Percentiles rank a stretch among this genome's conserved stretches.
Conservation (phyloP, 37 sponge, comb jelly and placozoan genomes). For the Chondrosia reniformis region DNA sequence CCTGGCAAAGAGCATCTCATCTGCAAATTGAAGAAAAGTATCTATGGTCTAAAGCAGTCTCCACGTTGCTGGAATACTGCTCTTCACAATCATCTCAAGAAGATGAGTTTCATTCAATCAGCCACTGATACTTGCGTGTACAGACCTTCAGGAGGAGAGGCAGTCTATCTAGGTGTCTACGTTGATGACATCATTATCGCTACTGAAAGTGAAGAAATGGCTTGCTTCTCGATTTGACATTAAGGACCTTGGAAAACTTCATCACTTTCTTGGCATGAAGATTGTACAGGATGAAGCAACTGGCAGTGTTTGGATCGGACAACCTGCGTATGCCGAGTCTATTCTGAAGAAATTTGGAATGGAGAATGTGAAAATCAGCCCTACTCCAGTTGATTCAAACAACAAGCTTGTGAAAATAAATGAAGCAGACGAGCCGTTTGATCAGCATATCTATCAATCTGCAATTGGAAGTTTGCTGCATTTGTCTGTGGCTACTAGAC, state of each 20-base stretch:
- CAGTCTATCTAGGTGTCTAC: slow-evolving; percentile 43
- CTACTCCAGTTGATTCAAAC: slow-evolving; percentile 42
- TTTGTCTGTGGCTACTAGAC: slow-evolving; percentile 33
- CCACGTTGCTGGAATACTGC: slow-evolving; percentile 57
- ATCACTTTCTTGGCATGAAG: slow-evolving; percentile 47
- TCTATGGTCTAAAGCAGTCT: slow-evolving; percentile 68
- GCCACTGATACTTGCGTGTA: slow-evolving; percentile 63
- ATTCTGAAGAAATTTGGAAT: slow-evolving; percentile 45
- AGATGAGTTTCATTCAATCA: slow-evolving; percentile 41
- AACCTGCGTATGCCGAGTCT: slow-evolving; percentile 43
- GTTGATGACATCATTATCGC: slow-evolving; percentile 50
- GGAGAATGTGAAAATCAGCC: slow-evolving; percentile 24
- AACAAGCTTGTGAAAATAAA: slow-evolving; percentile 25
- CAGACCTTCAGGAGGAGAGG: slow-evolving; percentile 7
- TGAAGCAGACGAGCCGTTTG: slow-evolving; percentile 11
- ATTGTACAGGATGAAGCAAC: slow-evolving; percentile 28
- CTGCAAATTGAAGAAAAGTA: slow-evolving; percentile 49
- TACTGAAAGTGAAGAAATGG: slow-evolving; percentile 35
- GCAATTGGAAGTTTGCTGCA: no score
- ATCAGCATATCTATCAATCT: slow-evolving; percentile 36
- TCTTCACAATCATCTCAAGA: slow-evolving; percentile 48
- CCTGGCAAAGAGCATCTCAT: slow-evolving; percentile 55
- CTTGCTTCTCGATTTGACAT: slow-evolving; percentile 39
- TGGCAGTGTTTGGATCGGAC: slow-evolving; percentile 55
- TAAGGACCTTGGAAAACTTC: slow-evolving; percentile 48